A percentile compares a stretch with the other conserved stretches of the same genome.
Conservation (phyloP, 2,113 vertebrate species). For the Thalassoma bifasciatum region DNA sequence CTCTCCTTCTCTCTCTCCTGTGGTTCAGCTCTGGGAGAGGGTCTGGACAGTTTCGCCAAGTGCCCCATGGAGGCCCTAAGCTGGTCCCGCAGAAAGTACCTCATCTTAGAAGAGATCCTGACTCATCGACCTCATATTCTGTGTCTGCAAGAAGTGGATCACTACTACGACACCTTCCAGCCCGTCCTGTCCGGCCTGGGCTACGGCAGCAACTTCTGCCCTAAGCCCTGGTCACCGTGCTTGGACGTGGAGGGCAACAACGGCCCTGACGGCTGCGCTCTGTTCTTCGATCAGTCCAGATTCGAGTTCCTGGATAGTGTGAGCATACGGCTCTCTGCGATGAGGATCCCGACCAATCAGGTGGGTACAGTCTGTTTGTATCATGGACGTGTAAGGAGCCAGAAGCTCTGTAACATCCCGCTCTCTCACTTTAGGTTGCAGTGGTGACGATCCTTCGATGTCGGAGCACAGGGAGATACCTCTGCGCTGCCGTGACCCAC, state of each 20-base stretch:
- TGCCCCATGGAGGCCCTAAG: constrained; percentile 93
- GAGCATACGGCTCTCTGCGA: constrained; percentile 87
- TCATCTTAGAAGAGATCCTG: constrained; percentile 96
- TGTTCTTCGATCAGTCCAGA: constrained; percentile 90
- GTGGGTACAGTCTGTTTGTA: constrained; percentile 28
- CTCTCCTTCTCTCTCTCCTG: not conserved
- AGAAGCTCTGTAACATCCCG: not conserved
- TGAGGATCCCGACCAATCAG: constrained; percentile 94
- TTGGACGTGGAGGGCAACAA: constrained; percentile 93
- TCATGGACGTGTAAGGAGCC: no score
- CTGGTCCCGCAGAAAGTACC: constrained; percentile 95
- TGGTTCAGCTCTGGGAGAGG: constrained; percentile 92
- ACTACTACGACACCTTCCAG: constrained; percentile 96
- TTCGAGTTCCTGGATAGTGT: constrained; percentile 85
- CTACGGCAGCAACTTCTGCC: constrained; percentile 92
- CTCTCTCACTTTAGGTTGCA: constrained; percentile 81
- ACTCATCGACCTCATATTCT: constrained; percentile 92
- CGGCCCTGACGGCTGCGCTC: constrained; percentile 94
- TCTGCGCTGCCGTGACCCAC: constrained; percentile 93
- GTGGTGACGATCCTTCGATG: constrained; percentile 89
- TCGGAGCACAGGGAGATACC: constrained; percentile 73
- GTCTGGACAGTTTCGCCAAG: constrained; percentile 92
- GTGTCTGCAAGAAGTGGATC: constrained; percentile 97
- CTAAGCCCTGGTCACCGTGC: constrained; percentile 95
- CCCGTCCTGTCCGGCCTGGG: constrained; percentile 90